Evolutionary conservation across 2,113 vertebrate genomes (phyloP).

Genomic region (Microcebus lehilahytsara): DNA sequence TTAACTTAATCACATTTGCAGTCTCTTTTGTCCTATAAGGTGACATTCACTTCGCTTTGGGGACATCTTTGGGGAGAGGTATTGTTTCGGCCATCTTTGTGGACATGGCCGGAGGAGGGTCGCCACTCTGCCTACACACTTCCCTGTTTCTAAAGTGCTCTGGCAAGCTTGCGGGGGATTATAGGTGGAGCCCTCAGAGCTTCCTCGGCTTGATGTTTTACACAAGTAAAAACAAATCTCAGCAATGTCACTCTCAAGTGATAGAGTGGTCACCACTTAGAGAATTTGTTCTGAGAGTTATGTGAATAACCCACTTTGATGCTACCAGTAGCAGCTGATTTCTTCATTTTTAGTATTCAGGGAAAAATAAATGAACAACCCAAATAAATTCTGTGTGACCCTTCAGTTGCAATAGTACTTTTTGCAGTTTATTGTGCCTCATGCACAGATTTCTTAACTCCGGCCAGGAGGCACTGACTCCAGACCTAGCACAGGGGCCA

Average conservation of each 20-base stretch:
- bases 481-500: neutral
- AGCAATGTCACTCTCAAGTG: neutral
- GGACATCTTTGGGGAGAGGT: neutral
- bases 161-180: neutral
- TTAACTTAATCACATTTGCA: neutral
- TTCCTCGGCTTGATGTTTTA: neutral
- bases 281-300: neutral
- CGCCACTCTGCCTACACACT: neutral
- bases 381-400: neutral
- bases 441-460: neutral
- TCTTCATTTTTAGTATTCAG: conserved; percentile 6
- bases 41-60: neutral
- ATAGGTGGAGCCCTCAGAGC: neutral
- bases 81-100: neutral
- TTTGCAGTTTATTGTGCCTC: neutral
- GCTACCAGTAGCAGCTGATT: neutral
- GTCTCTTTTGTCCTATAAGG: neutral
- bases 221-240: neutral
- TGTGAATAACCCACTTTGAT: neutral
- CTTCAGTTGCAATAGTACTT: neutral
- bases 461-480: neutral
- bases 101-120: neutral
- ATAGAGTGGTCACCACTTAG: neutral
- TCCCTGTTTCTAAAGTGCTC: neutral
- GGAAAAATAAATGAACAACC: neutral